A percentile compares a stretch with the other conserved stretches of the same genome.
phyloP scores from a whole-genome alignment of 2,797 vertebrate species.

The Todus mexicanus region DNA sequence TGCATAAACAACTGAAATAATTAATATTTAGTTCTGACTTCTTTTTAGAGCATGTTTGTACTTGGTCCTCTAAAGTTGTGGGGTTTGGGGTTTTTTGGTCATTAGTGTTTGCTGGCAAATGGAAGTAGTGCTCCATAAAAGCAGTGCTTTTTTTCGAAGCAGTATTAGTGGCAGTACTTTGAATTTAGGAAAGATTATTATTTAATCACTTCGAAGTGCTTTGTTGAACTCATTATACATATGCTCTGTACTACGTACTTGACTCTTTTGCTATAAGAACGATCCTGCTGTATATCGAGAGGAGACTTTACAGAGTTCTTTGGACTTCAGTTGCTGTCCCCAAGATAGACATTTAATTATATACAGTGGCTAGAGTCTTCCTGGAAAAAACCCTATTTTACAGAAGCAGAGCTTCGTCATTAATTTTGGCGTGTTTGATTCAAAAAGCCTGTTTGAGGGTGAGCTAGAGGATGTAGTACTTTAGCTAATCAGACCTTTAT shows the following conservation, averaged over 20 bases:
- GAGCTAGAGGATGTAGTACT: background rate
- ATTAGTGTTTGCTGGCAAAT: background rate
- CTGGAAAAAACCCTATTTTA: background rate
- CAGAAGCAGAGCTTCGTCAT: background rate
- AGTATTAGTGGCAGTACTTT: background rate
- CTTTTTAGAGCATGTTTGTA: background rate
- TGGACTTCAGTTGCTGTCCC: background rate
- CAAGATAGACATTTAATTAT: background rate
- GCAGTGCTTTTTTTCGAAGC: background rate
- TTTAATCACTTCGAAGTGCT: conserved; percentile 13
- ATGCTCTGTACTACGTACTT: background rate
- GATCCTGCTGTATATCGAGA: background rate
- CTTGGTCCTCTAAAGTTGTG: background rate
- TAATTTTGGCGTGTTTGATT: background rate
- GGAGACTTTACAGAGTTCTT: background rate
- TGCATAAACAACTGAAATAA: background rate
- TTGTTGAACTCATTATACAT: background rate
- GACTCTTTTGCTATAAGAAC: background rate
- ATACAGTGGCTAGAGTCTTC: background rate
- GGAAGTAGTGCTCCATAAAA: background rate
- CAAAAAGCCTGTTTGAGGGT: background rate
- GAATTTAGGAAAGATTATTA: conserved; percentile 19
- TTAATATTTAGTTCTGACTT: background rate
- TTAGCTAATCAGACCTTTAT: background rate
- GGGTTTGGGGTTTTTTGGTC: background rate